A percentile compares a stretch with the other conserved stretches of the same genome.
These are phyloP conservation scores for Hiodon alosoides DNA, from an alignment of 2,113 vertebrate species.

Conservation along the genomic window DNA sequence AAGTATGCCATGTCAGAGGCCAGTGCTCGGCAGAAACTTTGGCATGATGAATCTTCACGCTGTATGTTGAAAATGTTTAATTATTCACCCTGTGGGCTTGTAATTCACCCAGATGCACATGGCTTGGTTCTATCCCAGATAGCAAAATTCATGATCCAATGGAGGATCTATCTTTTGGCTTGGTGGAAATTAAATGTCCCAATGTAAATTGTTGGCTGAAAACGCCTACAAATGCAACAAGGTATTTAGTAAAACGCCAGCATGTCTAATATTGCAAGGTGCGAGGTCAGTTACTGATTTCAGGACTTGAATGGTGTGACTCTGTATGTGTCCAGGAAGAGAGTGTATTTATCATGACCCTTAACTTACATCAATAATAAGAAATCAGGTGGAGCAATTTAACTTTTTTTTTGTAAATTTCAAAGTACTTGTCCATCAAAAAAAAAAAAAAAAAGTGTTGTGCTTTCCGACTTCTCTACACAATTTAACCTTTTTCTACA, in stretches of 20 bases:
- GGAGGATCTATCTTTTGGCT: constrained; percentile 10
- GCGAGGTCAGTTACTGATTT: constrained; percentile 19
- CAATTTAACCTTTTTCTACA: too few species aligned
- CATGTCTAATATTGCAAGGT: constrained; percentile 25
- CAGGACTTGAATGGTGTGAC: constrained; percentile 21
- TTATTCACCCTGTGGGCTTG: constrained; percentile 12
- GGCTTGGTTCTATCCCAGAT: constrained; percentile 17
- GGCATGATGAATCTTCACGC: not conserved
- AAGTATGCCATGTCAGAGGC: not conserved
- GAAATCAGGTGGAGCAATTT: too few species aligned
- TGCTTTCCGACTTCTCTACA: too few species aligned
- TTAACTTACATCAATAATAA: too few species aligned
- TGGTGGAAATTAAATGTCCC: constrained; percentile 25
- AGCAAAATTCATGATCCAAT: constrained; percentile 19
- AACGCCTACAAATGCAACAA: constrained; percentile 7
- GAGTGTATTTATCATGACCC: not conserved
- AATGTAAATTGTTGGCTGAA: constrained; percentile 29
- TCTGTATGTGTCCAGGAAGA: constrained; percentile 22
- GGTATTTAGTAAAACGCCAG: not conserved
- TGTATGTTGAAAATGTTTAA: not conserved
- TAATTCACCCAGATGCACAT: constrained; percentile 21
- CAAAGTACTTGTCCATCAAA: too few species aligned
- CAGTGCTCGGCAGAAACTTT: not conserved
- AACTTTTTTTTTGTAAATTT: too few species aligned
- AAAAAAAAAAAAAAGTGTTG: too few species aligned